Evolutionary conservation across 2,113 vertebrate species (phyloP), one percentile per base, ranked within the genome.

Genomic region (Sialia sialis): DNA sequence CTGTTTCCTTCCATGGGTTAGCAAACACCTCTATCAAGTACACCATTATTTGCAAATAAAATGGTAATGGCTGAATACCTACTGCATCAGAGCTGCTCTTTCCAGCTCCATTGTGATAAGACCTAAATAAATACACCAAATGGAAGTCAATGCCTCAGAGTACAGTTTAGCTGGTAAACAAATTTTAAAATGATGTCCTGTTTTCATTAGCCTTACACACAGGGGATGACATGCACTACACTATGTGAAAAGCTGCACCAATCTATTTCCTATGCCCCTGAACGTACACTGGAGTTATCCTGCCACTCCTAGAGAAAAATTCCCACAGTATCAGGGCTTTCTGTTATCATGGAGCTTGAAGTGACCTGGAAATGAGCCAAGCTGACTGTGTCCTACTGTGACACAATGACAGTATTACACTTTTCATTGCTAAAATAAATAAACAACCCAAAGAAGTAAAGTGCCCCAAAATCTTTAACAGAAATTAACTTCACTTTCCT

Each of bases 31-130:
- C 79, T 73, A 51, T 80, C 87, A 75, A 87, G 58, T 82, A 89
- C 70, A 76, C 13, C 63, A 67, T 87, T 85, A 93, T 91, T 83
- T 74, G 75, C 78, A 88, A 91, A 76, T 73, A 55, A 85, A 91
- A 69, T 34, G 41, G 21, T 85, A 94, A 77, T 17, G 26, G 43
- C n/a, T 82, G 67, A 87, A 79, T 51, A 85, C 51, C 54, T 60
- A 41, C 16, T 56, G n/a, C 76, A 75, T 69, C 66, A 76, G 41
- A 83, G 70, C 43, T 77, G 62, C 54, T 75, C 66, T 64, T 87
- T 75, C 30, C 56, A 91, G 52, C 29, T 51, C 62, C 77, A 43
- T 3, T 73, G 43, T 83, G 67, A 69, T 84, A 87, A 89, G 51
- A 91, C 76, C 46, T 67, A 43, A 67, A 67, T 44, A 77, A 93